phyloP scores from a whole-genome alignment of 2,888 invertebrate genomes.

The Microctonus brassicae region DNA sequence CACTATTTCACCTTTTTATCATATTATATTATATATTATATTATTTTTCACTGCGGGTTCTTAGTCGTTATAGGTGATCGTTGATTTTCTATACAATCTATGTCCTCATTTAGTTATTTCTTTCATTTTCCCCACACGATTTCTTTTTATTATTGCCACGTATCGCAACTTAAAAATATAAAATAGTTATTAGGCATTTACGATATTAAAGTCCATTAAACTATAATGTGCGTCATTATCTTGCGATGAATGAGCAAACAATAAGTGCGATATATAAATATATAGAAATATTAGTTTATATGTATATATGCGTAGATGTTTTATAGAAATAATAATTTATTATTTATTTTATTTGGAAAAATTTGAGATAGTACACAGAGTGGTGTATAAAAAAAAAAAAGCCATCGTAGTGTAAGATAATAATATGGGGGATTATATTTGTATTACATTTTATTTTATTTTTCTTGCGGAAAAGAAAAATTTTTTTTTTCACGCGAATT shows the following conservation, averaged over 20 bases:
- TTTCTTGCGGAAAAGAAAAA: no score
- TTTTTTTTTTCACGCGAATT: background rate
- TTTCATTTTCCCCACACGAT: background rate
- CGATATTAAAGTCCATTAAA: background rate
- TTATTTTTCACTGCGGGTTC: background rate
- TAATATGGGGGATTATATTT: no score
- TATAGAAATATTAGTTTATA: background rate
- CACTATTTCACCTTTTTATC: background rate
- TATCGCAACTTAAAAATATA: slow-evolving; percentile 1
- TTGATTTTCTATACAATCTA: slow-evolving; percentile 10
- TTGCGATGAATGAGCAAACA: background rate
- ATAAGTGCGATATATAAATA: slow-evolving; percentile 1
- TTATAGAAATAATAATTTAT: no score
- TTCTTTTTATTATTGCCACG: slow-evolving; percentile 10
- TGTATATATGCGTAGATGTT: background rate
- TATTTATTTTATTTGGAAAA: no score
- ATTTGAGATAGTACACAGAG: no score
- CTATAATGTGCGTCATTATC: background rate
- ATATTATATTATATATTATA: slow-evolving; percentile 2
- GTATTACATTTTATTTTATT: background rate
- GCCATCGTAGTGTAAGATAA: no score
- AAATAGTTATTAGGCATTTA: background rate
- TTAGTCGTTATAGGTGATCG: background rate
- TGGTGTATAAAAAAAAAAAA: no score
- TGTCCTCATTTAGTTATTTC: background rate